Percentiles rank a stretch among this genome's conserved stretches.
Conservation (phyloP, 2,113 vertebrate species). For the Phalacrocorax brasilianus region DNA sequence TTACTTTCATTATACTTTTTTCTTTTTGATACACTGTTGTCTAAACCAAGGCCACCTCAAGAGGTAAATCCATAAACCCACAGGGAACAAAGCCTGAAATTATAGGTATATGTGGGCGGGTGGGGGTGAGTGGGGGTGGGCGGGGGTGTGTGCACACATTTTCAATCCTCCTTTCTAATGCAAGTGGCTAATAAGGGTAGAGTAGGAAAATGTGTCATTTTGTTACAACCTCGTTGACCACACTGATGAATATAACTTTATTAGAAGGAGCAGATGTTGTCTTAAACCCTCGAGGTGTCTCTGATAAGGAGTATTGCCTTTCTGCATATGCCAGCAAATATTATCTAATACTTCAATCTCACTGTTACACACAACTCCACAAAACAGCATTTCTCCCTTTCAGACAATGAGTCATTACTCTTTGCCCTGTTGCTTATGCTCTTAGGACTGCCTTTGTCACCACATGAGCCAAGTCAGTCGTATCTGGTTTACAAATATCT, state of each 20-base stretch:
- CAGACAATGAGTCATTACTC: background rate
- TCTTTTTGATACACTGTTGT: background rate
- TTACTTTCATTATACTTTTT: background rate
- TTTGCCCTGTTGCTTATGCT: background rate
- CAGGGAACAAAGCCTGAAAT: background rate
- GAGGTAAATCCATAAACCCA: background rate
- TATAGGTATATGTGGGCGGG: background rate
- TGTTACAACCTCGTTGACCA: background rate
- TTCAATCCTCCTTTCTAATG: background rate
- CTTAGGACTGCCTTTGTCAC: background rate
- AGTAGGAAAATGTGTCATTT: background rate
- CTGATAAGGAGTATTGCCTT: background rate
- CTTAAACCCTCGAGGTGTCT: background rate
- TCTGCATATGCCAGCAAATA: background rate
- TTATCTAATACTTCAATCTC: background rate
- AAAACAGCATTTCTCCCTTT: background rate
- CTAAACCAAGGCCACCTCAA: background rate
- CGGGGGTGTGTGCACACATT: background rate
- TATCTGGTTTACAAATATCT: background rate
- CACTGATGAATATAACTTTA: background rate
- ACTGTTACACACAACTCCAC: background rate
- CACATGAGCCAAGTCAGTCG: background rate
- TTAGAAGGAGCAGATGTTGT: background rate
- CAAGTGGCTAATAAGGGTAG: background rate
- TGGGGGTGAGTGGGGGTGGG: too few species aligned